These are phyloP conservation scores for Seriola quinqueradiata DNA, from an alignment of 2,113 vertebrate species.

Conservation along the genomic window DNA sequence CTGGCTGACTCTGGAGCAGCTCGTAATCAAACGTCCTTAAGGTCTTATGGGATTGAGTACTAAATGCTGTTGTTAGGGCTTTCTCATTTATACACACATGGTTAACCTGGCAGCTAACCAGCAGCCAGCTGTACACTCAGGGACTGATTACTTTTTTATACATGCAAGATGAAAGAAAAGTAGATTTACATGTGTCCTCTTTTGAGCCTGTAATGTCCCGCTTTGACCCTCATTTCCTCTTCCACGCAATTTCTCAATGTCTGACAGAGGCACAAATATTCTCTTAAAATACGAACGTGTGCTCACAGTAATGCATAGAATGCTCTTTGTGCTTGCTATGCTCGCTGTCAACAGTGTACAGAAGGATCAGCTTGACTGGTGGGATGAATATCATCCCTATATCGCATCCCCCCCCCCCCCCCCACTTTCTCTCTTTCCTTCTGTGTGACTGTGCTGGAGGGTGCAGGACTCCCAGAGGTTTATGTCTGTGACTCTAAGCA, in stretches of 20 bases:
- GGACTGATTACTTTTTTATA: conserved; percentile 26
- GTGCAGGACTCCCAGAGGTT: conserved; percentile 80
- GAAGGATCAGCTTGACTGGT: conserved; percentile 63
- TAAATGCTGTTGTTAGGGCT: conserved; percentile 42
- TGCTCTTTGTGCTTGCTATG: conserved; percentile 38
- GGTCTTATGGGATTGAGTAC: conserved; percentile 39
- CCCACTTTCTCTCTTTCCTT: conserved; percentile 64
- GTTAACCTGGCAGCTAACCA: conserved; percentile 58
- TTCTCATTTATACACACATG: conserved; percentile 44
- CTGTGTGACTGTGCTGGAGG: conserved; percentile 75
- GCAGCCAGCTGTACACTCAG: conserved; percentile 42
- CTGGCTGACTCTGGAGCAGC: conserved; percentile 52
- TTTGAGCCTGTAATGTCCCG: conserved; percentile 6
- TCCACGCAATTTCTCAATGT: conserved; percentile 22
- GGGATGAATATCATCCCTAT: conserved; percentile 69
- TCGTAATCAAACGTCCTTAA: conserved; percentile 56
- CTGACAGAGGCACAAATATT: conserved; percentile 12
- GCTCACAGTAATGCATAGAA: conserved; percentile 17
- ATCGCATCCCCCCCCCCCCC: conserved; percentile 58
- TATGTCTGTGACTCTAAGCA: conserved; percentile 80
- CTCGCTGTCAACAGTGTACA: conserved; percentile 53
- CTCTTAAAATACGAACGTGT: conserved; percentile 7
- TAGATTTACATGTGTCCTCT: conserved; percentile 33
- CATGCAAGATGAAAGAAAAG: conserved; percentile 16
- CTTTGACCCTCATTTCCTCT: conserved; percentile 3